Conservation (phyloP, 2,797 vertebrate species). For the Monodelphis domestica region DNA sequence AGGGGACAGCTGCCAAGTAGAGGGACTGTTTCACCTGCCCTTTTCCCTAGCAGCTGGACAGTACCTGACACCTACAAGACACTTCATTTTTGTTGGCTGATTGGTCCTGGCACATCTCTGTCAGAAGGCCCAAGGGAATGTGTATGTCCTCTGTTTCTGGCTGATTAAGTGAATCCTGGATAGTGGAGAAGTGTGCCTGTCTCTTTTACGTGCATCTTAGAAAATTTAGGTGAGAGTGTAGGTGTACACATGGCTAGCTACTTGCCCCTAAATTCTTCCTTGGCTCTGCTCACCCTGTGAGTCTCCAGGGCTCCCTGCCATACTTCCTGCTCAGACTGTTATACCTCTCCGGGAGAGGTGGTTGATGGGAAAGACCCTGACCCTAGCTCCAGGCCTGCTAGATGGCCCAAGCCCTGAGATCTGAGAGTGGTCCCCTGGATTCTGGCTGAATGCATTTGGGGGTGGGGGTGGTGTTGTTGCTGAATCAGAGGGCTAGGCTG, state of each 20-base stretch:
- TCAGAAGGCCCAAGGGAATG: neutral
- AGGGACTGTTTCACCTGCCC: neutral
- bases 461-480: constrained; percentile 23
- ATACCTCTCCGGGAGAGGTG: neutral
- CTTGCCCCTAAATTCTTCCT: neutral
- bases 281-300: neutral
- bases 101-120: neutral
- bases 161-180: neutral
- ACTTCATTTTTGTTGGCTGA: neutral
- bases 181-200: neutral
- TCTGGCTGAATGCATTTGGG: constrained; percentile 55
- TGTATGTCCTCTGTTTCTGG: neutral
- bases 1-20: neutral
- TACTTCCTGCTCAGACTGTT: neutral
- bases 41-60: neutral
- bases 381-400: too few relatives aligned
- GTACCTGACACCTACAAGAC: neutral
- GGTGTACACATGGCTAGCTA: neutral
- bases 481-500: constrained; percentile 70
- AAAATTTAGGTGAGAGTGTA: neutral
- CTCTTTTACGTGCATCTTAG: neutral
- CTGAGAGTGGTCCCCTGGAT: neutral
- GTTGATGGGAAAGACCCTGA: neutral
- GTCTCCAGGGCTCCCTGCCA: neutral
- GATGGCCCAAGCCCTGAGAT: neutral